These are phyloP conservation scores for Ephydatia muelleri DNA, from an alignment of 37 sponge, comb jelly and placozoan species.

Conservation along the genomic window DNA sequence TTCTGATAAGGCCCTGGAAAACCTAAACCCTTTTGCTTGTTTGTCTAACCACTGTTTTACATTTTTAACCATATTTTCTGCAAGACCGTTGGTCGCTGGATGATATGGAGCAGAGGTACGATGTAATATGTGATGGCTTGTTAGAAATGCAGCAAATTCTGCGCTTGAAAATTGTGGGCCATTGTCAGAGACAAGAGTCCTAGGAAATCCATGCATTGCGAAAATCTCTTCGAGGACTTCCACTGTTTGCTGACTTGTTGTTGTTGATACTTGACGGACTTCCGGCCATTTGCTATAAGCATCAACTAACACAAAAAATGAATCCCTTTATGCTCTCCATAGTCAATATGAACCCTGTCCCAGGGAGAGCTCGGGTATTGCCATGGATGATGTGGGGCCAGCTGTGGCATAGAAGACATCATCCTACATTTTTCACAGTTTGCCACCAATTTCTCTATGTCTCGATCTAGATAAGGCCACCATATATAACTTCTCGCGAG, in stretches of 20 bases:
- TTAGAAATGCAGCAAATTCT: slow-evolving; percentile 44
- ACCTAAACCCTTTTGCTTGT: background rate
- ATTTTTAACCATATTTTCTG: slow-evolving; percentile 56
- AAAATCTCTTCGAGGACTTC: too few relatives aligned
- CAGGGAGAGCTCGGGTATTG: too few relatives aligned
- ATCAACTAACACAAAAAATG: slow-evolving; percentile 2
- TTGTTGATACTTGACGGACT: slow-evolving; percentile 8
- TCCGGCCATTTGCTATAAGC: slow-evolving; percentile 40
- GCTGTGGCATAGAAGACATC: background rate
- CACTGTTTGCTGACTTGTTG: slow-evolving; percentile 7
- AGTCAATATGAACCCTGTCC: slow-evolving; percentile 30
- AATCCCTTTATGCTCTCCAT: background rate
- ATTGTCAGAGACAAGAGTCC: slow-evolving; percentile 32
- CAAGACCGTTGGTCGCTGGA: slow-evolving; percentile 62
- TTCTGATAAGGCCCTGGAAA: background rate
- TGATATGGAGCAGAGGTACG: slow-evolving; percentile 24
- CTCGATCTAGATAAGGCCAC: slow-evolving; percentile 21
- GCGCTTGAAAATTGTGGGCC: slow-evolving; percentile 42
- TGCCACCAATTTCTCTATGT: slow-evolving; percentile 1
- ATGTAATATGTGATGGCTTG: slow-evolving; percentile 27
- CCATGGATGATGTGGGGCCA: too few relatives aligned
- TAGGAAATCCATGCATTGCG: slow-evolving; percentile 13
- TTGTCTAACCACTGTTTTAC: slow-evolving; percentile 29
- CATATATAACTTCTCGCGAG: slow-evolving; percentile 27
- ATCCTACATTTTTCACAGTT: slow-evolving; percentile 2